Base-by-base conservation (phyloP, 2,797 vertebrate species). In the Pelodytes ibericus region DNA sequence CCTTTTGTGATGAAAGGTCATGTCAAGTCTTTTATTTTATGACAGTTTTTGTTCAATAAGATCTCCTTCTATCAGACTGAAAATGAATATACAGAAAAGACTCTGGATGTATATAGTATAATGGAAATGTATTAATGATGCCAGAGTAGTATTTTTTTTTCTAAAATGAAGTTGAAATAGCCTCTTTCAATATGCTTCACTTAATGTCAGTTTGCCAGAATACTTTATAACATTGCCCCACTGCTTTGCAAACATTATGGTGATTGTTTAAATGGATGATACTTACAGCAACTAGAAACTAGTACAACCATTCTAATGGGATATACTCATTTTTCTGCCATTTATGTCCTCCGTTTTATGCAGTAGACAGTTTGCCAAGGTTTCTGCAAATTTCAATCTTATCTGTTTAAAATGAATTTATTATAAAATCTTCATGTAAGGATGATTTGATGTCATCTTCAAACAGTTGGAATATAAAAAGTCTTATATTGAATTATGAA, bases 401-500 rank as follows among this genome's bases (percentile, higher is more conserved):
- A 2, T 72, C 16, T 27, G 18, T 58, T 26, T 53, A 51, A 44
- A 18, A 26, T 71, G 16, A 24, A 41, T 59, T 29, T 71, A 36
- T 41, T 57, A 59, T 3, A 70, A 57, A 11, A 24, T 18, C 22
- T 20, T 30, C 16, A 62, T 47, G 33, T 25, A 49, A 61, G 22
- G 57, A 72, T 31, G 26, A 72, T 72, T 63, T 62, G 41, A 72
- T 62, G 39, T 20, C 4, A 30, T 20, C 26, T 9, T 49, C 60
- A 62, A 53, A 72, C 31, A 59, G 26, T 72, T 62, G 62, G 22
- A 30, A 49, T 47, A 60, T 61, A 15, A 29, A 47, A 60, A 71
- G 25, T 20, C 31, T 11, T 60, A 71, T 30, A 60, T 61, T 71
- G 16, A 59, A 20, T 71, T 44, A 30, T 39, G 61, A 63, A 51